Evolutionary conservation across 2,888 invertebrate species (phyloP), one percentile per base, ranked within the genome.

Genomic region (Myathropa florea): DNA sequence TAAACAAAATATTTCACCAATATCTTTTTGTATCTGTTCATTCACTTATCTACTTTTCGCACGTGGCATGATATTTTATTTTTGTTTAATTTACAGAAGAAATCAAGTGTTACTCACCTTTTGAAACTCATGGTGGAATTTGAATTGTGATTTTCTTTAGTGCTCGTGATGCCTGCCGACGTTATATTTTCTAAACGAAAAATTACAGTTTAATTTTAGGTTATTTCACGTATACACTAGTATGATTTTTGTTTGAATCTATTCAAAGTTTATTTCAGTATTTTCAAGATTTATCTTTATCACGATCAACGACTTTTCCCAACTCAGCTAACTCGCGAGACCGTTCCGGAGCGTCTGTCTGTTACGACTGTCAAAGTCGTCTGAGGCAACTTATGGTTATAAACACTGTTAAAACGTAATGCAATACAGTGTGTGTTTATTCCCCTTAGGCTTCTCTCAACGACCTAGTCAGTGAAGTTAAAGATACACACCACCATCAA

Each of bases 401-500:
- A 9, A 36, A 59, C 30, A 26, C 46, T 55, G 14, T 55, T 55
- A 39, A 33, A 60, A 33, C 55, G 46, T 79, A 79, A 70, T 71
- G 64, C 28, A 46, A 57, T 57, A 57, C 24, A 57, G 6, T 57
- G 12, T 57, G 23, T 46, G 46, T 18, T 46, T n/a, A 18, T 46
- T 18, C 46, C 46, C 46, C 18, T 46, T 46, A 4, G n/a, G 18
- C 18, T 18, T 46, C 18, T 18, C 46, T 46, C 46, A 46, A 21
- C 46, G 46, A 46, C 46, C 46, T 46, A 46, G 46, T 83, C 46
- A 53, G 59, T 70, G 75, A 83, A 60, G 55, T 75, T 26, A 21
- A 75, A 61, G 75, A 80, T 75, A 84, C 65, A 79, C 67, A 73
- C n/a, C 46, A 63, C 24, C 55, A 64, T 59, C 67, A 77, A 68